Evolutionary conservation across 1,140 invertebrate species (phyloP).

Genomic region (Calycopis cecrops): DNA sequence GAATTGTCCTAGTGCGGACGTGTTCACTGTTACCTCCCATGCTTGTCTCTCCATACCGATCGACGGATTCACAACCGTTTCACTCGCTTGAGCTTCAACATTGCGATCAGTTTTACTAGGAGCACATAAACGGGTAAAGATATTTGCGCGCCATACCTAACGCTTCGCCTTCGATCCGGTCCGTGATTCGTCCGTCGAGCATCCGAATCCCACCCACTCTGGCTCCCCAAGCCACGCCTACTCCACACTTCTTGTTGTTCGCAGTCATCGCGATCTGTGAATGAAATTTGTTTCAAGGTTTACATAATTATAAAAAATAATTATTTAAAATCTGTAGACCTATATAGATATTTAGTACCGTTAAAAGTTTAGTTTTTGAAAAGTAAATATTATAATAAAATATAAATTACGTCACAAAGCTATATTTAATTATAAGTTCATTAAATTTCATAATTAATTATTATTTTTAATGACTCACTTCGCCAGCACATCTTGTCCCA

Average conservation of each 20-base stretch:
- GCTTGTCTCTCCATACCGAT: too few species aligned
- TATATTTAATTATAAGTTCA: too few species aligned
- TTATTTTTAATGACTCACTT: slow-evolving; percentile 58
- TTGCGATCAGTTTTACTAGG: slow-evolving; percentile 52
- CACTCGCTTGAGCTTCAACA: slow-evolving; percentile 40
- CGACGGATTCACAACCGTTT: too few species aligned
- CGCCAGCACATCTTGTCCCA: slow-evolving; percentile 90
- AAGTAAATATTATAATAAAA: too few species aligned
- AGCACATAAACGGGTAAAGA: slow-evolving; percentile 28
- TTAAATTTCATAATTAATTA: background rate
- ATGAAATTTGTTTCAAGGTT: background rate
- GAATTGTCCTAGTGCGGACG: too few species aligned
- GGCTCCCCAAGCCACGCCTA: slow-evolving; percentile 89
- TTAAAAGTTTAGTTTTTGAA: too few species aligned
- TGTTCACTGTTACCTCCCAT: too few species aligned
- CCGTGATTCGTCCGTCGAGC: slow-evolving; percentile 93
- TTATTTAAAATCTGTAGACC: too few species aligned
- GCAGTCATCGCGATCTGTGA: slow-evolving; percentile 85
- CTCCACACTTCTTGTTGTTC: slow-evolving; percentile 90
- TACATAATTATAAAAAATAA: too few species aligned
- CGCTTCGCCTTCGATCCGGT: slow-evolving; percentile 89
- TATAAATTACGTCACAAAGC: too few species aligned
- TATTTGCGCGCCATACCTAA: slow-evolving; percentile 61
- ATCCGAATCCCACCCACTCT: slow-evolving; percentile 91
- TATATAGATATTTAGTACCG: too few species aligned